Percentiles rank a stretch among this genome's conserved stretches.
phyloP scores from a whole-genome alignment of 1,140 invertebrate genomes.

The Formica selysi region DNA sequence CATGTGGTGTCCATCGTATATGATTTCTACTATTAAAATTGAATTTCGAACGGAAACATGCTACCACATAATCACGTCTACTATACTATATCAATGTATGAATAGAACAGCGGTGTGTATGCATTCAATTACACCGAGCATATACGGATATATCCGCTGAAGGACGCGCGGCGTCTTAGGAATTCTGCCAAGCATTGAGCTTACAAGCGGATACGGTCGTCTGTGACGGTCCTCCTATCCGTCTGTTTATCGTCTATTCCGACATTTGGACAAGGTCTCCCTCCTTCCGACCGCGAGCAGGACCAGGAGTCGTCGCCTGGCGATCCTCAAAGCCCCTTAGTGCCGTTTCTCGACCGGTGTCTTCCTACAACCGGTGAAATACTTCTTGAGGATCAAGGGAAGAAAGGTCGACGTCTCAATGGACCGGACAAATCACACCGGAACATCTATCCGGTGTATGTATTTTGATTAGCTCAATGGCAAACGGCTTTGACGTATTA shows the following conservation, averaged over 20 bases:
- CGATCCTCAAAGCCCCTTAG: slow-evolving; percentile 75
- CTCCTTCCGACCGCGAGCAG: slow-evolving; percentile 45
- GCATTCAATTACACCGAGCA: slow-evolving; percentile 80
- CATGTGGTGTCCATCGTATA: too few species aligned
- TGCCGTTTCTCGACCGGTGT: slow-evolving; percentile 40
- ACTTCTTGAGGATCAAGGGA: slow-evolving; percentile 67
- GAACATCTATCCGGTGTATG: slow-evolving; percentile 51
- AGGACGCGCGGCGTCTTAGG: slow-evolving; percentile 73
- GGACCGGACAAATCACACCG: slow-evolving; percentile 68
- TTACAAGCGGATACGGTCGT: slow-evolving; percentile 67
- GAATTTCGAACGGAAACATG: slow-evolving; percentile 58
- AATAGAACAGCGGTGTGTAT: slow-evolving; percentile 63
- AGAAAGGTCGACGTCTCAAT: slow-evolving; percentile 65
- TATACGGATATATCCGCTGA: slow-evolving; percentile 70
- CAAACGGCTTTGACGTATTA: slow-evolving; percentile 52
- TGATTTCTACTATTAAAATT: slow-evolving; percentile 63
- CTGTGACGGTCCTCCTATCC: slow-evolving; percentile 69
- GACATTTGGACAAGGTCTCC: slow-evolving; percentile 70
- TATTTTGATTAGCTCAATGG: slow-evolving; percentile 60
- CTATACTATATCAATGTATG: slow-evolving; percentile 33
- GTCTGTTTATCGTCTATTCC: slow-evolving; percentile 78
- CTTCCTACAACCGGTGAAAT: slow-evolving; percentile 55
- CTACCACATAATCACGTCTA: slow-evolving; percentile 26
- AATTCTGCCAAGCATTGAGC: slow-evolving; percentile 75
- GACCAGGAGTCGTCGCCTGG: slow-evolving; percentile 53